Percentiles rank a stretch among this genome's conserved stretches.
These are phyloP conservation scores for Hemicrepidius hirtus DNA, from an alignment of 2,888 invertebrate genomes.

Conservation along the genomic window DNA sequence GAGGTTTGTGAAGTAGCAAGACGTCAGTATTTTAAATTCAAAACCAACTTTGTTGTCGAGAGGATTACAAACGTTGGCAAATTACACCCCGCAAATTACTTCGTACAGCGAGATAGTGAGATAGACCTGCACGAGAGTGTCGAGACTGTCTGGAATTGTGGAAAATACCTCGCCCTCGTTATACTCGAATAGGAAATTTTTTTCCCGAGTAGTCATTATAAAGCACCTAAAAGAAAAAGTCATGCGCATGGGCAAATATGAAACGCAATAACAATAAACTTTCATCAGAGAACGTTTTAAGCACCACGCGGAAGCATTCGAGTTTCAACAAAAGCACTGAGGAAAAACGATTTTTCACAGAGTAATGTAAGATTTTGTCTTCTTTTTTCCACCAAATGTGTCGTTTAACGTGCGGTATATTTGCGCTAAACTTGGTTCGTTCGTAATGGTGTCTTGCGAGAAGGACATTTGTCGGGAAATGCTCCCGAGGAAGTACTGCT, in stretches of 20 bases:
- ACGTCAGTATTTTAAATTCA: slow-evolving; percentile 51
- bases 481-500: slow-evolving; percentile 3
- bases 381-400: slow-evolving; percentile 35
- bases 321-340: slow-evolving; percentile 20
- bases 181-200: slow-evolving; percentile 28
- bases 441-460: slow-evolving; percentile 37
- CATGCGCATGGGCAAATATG: slow-evolving; percentile 23
- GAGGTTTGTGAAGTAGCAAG: slow-evolving; percentile 30
- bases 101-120: slow-evolving; percentile 51
- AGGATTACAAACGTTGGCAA: slow-evolving; percentile 54
- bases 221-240: background rate
- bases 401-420: slow-evolving; percentile 40
- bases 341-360: slow-evolving; percentile 30
- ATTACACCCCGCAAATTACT: slow-evolving; percentile 56
- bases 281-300: slow-evolving; percentile 33
- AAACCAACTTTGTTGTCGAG: slow-evolving; percentile 47
- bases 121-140: slow-evolving; percentile 34
- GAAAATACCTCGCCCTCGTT: slow-evolving; percentile 29
- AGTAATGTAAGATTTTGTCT: slow-evolving; percentile 9
- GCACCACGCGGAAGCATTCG: slow-evolving; percentile 23
- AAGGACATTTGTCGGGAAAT: slow-evolving; percentile 37
- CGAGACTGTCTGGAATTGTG: slow-evolving; percentile 27
- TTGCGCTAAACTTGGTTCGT: slow-evolving; percentile 39
- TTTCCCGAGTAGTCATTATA: slow-evolving; percentile 12
- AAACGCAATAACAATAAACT: slow-evolving; percentile 35